Evolutionary conservation across 1,140 invertebrate genomes (phyloP).

Genomic region (Periplaneta americana): DNA sequence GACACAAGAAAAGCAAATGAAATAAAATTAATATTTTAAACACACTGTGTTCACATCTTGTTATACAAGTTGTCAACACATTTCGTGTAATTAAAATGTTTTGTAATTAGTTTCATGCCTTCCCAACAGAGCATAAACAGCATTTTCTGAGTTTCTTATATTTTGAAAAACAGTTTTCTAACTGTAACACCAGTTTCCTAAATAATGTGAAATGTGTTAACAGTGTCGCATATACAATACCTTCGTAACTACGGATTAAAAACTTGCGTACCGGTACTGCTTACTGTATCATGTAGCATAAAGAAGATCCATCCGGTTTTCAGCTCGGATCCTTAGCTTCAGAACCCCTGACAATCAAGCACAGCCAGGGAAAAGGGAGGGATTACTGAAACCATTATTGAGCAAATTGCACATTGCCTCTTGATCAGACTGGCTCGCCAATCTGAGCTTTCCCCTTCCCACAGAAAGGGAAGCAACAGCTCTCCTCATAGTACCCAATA

Average conservation of each 20-base stretch:
- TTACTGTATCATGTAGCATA: not conserved
- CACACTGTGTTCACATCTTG: not conserved
- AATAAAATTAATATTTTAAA: not conserved
- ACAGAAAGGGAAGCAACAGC: not conserved
- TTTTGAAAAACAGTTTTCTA: too few species aligned
- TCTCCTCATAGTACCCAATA: not conserved
- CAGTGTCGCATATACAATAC: too few species aligned
- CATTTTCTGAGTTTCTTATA: too few species aligned
- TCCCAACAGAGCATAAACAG: not conserved
- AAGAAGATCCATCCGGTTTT: not conserved
- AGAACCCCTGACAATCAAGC: not conserved
- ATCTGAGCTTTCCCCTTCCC: not conserved
- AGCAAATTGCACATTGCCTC: not conserved
- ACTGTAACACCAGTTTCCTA: too few species aligned
- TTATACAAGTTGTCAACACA: not conserved
- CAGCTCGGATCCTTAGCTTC: not conserved
- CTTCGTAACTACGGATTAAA: too few species aligned
- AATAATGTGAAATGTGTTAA: too few species aligned
- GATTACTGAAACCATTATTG: not conserved
- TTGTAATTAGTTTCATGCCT: not conserved
- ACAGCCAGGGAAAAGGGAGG: not conserved
- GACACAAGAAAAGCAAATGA: not conserved
- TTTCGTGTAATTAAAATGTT: not conserved
- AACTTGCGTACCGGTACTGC: not conserved
- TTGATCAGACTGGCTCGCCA: not conserved